phyloP scores from a whole-genome alignment of 1,140 invertebrate genomes.

The Lethrus apterus region DNA sequence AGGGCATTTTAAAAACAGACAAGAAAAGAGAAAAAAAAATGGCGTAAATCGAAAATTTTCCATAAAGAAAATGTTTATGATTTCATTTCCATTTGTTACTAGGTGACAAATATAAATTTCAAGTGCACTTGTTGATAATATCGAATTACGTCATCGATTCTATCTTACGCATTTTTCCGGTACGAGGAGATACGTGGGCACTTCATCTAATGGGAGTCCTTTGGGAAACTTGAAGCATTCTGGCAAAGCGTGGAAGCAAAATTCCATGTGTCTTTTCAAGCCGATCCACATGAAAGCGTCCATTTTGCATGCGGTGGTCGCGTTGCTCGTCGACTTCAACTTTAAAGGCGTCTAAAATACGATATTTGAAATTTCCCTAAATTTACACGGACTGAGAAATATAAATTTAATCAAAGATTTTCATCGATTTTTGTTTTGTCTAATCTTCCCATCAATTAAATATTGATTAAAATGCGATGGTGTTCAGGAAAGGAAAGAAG shows the following conservation, averaged over 20 bases:
- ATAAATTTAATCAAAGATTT: too few species aligned
- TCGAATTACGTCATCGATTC: not conserved
- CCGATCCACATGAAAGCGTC: constrained; percentile 33
- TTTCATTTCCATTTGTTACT: not conserved
- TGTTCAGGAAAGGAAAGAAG: too few species aligned
- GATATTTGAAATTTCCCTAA: not conserved
- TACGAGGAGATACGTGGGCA: constrained; percentile 7
- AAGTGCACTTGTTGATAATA: not conserved
- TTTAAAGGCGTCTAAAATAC: constrained; percentile 4
- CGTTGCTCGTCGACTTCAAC: constrained; percentile 2
- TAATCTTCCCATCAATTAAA: too few species aligned
- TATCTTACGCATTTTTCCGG: constrained; percentile 12
- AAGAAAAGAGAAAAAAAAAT: too few species aligned
- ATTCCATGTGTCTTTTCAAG: constrained; percentile 27
- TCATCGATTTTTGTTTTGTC: too few species aligned
- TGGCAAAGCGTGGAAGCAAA: constrained; percentile 37
- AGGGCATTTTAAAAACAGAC: too few species aligned
- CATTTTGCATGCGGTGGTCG: constrained; percentile 26
- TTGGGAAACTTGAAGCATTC: constrained; percentile 30
- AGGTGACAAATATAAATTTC: not conserved
- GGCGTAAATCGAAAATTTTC: constrained; percentile 28
- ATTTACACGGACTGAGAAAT: not conserved
- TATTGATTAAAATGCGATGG: too few species aligned
- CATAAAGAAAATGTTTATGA: constrained; percentile 19
- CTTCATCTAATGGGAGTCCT: constrained; percentile 5